phyloP scores from a whole-genome alignment of 2,797 vertebrate genomes.

The Ctenopoma kingsleyae region DNA sequence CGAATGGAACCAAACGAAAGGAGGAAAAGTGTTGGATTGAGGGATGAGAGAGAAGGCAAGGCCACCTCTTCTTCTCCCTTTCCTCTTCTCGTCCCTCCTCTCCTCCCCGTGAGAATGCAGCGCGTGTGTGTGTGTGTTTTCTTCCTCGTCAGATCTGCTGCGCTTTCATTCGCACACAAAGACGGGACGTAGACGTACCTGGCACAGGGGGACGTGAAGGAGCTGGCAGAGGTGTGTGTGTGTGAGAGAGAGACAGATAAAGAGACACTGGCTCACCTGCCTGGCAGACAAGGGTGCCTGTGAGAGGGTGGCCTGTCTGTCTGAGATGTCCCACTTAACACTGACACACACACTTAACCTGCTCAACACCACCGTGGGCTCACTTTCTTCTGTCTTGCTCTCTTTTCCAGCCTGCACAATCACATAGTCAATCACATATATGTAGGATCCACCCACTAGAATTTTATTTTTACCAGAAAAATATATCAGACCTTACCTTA shows the following conservation, averaged over 20 bases:
- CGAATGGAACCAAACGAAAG: conserved; percentile 81
- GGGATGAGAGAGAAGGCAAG: conserved; percentile 80
- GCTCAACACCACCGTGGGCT: conserved; percentile 35
- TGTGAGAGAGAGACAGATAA: conserved; percentile 46
- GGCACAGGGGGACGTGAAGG: conserved; percentile 78
- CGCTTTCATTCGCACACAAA: conserved; percentile 80
- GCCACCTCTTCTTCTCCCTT: conserved; percentile 72
- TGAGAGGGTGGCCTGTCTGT: conserved; percentile 59
- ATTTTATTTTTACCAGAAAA: too few relatives aligned
- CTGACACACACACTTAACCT: conserved; percentile 57
- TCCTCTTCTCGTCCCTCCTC: conserved; percentile 55
- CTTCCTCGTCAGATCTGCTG: conserved; percentile 77
- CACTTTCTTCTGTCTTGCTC: conserved; percentile 9
- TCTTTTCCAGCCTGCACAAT: not conserved
- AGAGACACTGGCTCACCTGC: conserved; percentile 74
- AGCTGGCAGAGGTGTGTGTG: conserved; percentile 70
- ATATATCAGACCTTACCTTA: too few relatives aligned
- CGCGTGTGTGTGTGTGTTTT: conserved; percentile 63
- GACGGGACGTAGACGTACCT: conserved; percentile 76
- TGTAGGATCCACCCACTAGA: not conserved
- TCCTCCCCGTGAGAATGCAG: conserved; percentile 65
- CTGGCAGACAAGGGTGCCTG: conserved; percentile 69
- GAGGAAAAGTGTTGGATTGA: conserved; percentile 81
- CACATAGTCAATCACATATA: not conserved
- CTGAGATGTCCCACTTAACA: conserved; percentile 77